Base-by-base conservation (phyloP, 2,797 vertebrate species). In the Diplodus puntazzo region DNA sequence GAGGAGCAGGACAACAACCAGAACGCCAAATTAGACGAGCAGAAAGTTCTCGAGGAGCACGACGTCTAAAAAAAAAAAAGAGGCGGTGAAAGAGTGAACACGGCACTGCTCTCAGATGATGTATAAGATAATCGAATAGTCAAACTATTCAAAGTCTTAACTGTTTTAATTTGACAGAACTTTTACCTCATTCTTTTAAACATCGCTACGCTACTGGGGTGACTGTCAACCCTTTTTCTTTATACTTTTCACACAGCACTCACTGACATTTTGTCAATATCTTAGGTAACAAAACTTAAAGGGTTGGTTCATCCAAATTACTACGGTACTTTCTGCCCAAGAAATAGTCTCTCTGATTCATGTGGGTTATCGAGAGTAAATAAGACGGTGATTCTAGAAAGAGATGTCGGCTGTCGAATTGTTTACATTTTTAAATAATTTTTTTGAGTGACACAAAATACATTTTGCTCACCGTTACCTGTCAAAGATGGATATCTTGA, bases 1-100 rank as follows among this genome's bases (percentile, higher is more conserved):
- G 88, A 92, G 55, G 23, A 64, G 9, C 65, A 30, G 0, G 95
- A 95, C 76, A 84, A 84, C 0, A 73, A 81, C 14, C 73, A 86
- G 18, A 82, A 91, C 42, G 27, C n/a, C 21, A 85, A 82, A 39
- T 54, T 46, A 11, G 60, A 58, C 59, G 46, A 88, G 48, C 89
- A 92, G 50, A 67, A 87, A 4, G 13, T 60, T 45, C 58, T 82
- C 10, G 45, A 63, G 39, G 89, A 93, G 82, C 90, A 92, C 5
- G 87, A 87, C 14, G 90, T 92, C 20, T 93, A 64, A 88, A 77
- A 6, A 34, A 39, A 34, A 61, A 43, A 58, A 5, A 3, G 14
- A 18, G 17, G 53, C 8, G 5, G 20, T 21, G 11, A 68, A 17
- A 57, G 53, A 55, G 20, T 12, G 53, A 11, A 42, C 25, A 9